Evolutionary conservation across 2,888 invertebrate genomes (phyloP), one percentile per base, ranked within the genome.

Genomic region (Conistra vaccinii): DNA sequence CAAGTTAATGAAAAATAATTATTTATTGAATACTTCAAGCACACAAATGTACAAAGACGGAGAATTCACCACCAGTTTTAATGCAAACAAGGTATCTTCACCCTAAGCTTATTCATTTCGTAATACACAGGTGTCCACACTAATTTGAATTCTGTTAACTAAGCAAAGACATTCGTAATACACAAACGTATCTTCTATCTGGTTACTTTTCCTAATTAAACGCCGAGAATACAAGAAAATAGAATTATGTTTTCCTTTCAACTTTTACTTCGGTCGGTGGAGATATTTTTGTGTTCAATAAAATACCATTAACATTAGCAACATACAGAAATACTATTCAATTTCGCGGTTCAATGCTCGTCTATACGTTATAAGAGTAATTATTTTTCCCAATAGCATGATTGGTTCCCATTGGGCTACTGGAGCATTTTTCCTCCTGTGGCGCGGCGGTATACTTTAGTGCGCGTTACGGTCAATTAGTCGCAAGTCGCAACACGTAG

Each of bases 401-500:
- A 87, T 82, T 82, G 79, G 71, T 87, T 87, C 73, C 48, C 61
- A 68, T 74, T 72, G 78, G 69, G 66, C 76, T 85, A 78, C 83
- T 78, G 79, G 62, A 17, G 20, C 32, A 42, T 76, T 80, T 42
- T 78, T 78, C 83, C 78, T 71, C 29, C 83, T 72, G 87, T 87
- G 76, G 69, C 70, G 3, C 29, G 61, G 67, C 53, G 72, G 85
- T 70, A 76, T 88, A 87, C 87, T 86, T 89, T 90, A 88, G 83
- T 85, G 73, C 75, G 78, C 80, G 85, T 89, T 86, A 85, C 85
- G 84, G 87, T 87, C 87, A 90, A 90, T 90, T 89, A 90, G 89
- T 88, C 85, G 85, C 81, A 78, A 88, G 85, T 88, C 87, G 80
- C 77, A 85, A 85, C 90, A 91, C 90, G 88, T 90, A 90, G 85